These are phyloP conservation scores for Timandra comae DNA, from an alignment of 2,888 invertebrate species.

Conservation along the genomic window DNA sequence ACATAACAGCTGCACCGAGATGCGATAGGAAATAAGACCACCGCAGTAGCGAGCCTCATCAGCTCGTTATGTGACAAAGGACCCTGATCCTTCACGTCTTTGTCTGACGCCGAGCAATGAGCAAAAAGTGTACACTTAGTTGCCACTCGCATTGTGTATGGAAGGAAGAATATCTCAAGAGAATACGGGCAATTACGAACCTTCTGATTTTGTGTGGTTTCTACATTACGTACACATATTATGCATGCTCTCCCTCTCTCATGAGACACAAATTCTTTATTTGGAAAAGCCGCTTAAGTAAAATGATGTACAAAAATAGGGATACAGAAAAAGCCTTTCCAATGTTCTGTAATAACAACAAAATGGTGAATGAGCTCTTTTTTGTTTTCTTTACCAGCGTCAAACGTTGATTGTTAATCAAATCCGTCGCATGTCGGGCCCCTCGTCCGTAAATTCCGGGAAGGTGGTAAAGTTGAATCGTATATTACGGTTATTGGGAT, in stretches of 20 bases:
- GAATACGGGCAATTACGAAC: conserved; percentile 26
- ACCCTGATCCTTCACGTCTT: conserved; percentile 39
- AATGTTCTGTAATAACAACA: conserved; percentile 5
- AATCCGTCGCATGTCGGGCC: conserved; percentile 26
- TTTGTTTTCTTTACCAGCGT: conserved; percentile 20
- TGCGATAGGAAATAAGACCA: conserved; percentile 27
- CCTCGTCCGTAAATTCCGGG: conserved; percentile 24
- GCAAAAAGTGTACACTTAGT: conserved; percentile 37
- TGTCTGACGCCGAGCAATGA: conserved; percentile 35
- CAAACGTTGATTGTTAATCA: conserved; percentile 26
- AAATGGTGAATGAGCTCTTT: conserved; percentile 8
- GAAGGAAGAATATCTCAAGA: conserved; percentile 16
- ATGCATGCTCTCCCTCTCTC: conserved; percentile 13
- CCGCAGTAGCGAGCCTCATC: conserved; percentile 31
- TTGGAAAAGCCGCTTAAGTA: conserved; percentile 12
- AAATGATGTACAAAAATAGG: conserved; percentile 14
- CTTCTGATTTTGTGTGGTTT: conserved; percentile 23
- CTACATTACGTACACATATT: conserved; percentile 11
- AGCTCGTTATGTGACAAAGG: conserved; percentile 52
- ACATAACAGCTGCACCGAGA: conserved; percentile 15
- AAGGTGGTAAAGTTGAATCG: conserved; percentile 28
- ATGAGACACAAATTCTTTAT: conserved; percentile 16
- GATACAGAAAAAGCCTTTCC: conserved; percentile 5
- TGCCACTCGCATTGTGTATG: conserved; percentile 18
- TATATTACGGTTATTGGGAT: conserved; percentile 25